These are phyloP conservation scores for Tauraco hartlaubi DNA, from an alignment of 2,797 vertebrate species.

Conservation along the genomic window DNA sequence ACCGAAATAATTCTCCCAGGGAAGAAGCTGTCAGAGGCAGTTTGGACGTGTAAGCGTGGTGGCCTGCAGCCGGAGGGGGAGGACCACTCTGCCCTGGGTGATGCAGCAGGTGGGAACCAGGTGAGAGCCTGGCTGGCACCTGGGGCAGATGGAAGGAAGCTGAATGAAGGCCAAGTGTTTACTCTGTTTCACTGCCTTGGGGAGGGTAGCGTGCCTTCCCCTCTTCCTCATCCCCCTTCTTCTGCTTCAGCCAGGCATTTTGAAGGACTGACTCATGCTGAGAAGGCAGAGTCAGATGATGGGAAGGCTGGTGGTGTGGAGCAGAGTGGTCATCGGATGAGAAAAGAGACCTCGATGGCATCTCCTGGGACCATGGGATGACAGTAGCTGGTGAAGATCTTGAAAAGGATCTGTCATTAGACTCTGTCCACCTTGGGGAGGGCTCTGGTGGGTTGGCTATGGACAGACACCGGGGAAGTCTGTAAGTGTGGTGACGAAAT, in stretches of 20 bases:
- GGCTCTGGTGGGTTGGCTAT: not conserved
- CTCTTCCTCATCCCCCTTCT: not conserved
- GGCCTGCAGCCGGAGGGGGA: not conserved
- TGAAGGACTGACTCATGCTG: not conserved
- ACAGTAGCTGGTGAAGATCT: not conserved
- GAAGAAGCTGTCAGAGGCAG: constrained; percentile 37
- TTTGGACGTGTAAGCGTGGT: not conserved
- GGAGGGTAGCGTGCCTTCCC: not conserved
- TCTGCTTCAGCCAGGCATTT: not conserved
- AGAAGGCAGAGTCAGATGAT: not conserved
- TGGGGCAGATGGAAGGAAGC: not conserved
- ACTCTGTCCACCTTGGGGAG: not conserved
- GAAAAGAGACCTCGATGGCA: not conserved
- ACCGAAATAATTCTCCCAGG: constrained; percentile 39
- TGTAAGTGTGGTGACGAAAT: not conserved
- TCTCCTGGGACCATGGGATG: rapidly evolving
- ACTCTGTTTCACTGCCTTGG: not conserved
- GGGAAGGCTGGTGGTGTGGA: not conserved
- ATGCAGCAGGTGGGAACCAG: constrained; percentile 39
- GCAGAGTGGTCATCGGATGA: rapidly evolving
- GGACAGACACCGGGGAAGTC: not conserved
- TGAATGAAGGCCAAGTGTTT: not conserved
- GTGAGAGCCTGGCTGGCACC: not conserved
- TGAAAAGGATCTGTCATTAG: not conserved
- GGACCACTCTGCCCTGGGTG: not conserved